Conservation (phyloP, 1,140 invertebrate genomes). For the Sminthurinus signatus region DNA sequence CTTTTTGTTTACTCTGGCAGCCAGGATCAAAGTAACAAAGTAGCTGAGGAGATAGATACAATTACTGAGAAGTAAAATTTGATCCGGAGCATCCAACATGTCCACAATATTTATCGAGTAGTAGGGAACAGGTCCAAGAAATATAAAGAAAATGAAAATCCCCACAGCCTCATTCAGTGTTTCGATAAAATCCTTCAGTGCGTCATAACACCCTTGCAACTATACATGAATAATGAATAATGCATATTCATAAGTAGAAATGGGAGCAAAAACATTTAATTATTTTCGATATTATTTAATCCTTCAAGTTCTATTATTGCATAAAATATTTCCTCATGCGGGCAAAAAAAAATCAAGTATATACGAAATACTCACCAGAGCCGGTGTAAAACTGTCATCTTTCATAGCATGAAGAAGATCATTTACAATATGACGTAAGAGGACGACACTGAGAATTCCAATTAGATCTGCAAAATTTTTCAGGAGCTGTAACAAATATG, state of each 20-base stretch:
- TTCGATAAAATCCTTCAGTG: background rate
- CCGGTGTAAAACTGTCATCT: background rate
- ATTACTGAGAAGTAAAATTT: background rate
- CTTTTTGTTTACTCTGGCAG: background rate
- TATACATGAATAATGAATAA: background rate
- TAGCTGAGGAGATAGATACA: background rate
- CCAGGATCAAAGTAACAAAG: background rate
- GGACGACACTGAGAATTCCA: background rate
- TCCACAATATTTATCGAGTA: conserved; percentile 3
- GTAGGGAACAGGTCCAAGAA: conserved; percentile 4
- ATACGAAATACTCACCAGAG: background rate
- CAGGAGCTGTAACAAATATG: no score
- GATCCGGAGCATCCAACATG: conserved; percentile 7
- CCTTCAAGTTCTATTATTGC: no score
- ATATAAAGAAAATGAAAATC: conserved; percentile 3
- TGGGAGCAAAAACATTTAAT: no score
- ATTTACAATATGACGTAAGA: background rate
- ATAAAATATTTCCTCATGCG: no score
- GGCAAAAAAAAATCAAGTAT: no score
- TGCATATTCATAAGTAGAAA: no score
- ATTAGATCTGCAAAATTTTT: conserved; percentile 3
- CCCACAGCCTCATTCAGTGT: conserved; percentile 2
- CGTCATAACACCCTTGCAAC: background rate
- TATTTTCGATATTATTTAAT: no score
- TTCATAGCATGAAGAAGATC: conserved; percentile 7